Conservation (phyloP, 2,113 vertebrate genomes). For the Puntigrus tetrazona region DNA sequence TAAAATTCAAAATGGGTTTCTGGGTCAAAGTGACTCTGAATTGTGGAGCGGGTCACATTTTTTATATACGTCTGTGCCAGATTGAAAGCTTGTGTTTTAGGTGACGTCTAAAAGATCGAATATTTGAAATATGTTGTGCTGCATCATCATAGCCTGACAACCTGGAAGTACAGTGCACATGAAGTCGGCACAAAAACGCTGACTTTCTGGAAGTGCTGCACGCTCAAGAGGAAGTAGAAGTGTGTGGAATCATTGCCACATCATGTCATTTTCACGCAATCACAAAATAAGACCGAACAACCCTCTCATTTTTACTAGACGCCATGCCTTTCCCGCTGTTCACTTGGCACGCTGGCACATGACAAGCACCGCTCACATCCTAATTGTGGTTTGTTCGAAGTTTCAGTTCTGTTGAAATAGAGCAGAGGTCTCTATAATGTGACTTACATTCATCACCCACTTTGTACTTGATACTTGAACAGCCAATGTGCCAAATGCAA, state of each 20-base stretch:
- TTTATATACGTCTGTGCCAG: not conserved
- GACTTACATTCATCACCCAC: not conserved
- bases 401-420: not conserved
- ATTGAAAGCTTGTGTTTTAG: not conserved
- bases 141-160: constrained; percentile 55
- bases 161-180: constrained; percentile 25
- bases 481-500: constrained; percentile 13
- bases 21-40: not conserved
- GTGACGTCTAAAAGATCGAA: constrained; percentile 7
- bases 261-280: constrained; percentile 10
- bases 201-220: not conserved
- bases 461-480: not conserved
- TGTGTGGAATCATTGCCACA: not conserved
- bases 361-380: not conserved
- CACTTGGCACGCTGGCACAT: not conserved
- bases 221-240: constrained; percentile 30
- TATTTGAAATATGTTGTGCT: constrained; percentile 48
- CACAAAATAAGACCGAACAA: not conserved
- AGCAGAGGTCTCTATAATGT: not conserved
- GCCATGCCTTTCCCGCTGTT: not conserved
- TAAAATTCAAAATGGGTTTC: not conserved
- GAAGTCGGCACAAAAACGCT: constrained; percentile 59
- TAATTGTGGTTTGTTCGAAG: not conserved
- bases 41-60: not conserved
- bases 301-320: not conserved